Base-by-base conservation (phyloP, 2,888 invertebrate species). In the Diarsia dahlii region DNA sequence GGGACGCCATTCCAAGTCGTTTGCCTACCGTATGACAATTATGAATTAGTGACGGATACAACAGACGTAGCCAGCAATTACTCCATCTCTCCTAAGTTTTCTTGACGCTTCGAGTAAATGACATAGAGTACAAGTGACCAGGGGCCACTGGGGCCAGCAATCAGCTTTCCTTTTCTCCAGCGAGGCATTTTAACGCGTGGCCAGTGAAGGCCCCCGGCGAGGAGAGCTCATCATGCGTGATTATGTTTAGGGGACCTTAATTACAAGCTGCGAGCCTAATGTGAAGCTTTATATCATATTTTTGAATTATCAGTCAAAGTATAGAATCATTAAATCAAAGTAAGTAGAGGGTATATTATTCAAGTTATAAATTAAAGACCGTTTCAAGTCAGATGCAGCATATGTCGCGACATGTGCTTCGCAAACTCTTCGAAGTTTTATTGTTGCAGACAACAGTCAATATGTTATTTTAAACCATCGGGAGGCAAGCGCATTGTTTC, bases 161-260 rank as follows among this genome's bases (percentile, higher is more conserved):
- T 82, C 84, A 89, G 88, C 86, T 87, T 85, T 82, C 80, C 72
- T 84, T 84, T 80, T 84, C 84, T 46, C 76, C 75, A 86, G 84
- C 76, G 64, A 83, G 67, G 71, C 56, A 80, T 78, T 82, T 84
- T 80, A 80, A 76, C 73, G 81, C 76, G 76, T 50, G 63, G 71
- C 58, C 50, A 60, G 58, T 45, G 62, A 71, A 74, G 63, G 83
- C 92, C 89, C 72, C 75, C 74, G 89, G 90, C 90, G 81, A 75
- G 67, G 79, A 80, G 81, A 82, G 83, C 80, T 79, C 86, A 89
- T 90, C 89, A 87, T 86, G 85, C 84, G 84, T 84, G 85, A 90
- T 90, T 89, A 91, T 89, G 85, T 90, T 89, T 89, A 89, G 84
- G 87, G 85, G 87, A 86, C 90, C 90, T 88, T 91, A 89, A 91